These are phyloP conservation scores for Darevskia mixta DNA, from an alignment of 2,797 vertebrate species.

Conservation along the genomic window DNA sequence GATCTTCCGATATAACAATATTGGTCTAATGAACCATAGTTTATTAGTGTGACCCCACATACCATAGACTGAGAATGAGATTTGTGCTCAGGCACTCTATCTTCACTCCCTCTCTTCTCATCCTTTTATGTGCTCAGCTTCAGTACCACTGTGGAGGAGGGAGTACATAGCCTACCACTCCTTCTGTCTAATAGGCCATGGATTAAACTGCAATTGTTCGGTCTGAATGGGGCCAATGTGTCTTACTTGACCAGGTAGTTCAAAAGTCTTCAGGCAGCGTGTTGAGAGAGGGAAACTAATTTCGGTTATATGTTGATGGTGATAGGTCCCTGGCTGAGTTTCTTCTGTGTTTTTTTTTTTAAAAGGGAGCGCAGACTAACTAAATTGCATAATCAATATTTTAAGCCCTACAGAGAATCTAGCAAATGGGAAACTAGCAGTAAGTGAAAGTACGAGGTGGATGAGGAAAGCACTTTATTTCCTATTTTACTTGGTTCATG, in stretches of 20 bases:
- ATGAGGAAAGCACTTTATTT: background rate
- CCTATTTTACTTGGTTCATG: background rate
- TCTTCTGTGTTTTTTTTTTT: background rate
- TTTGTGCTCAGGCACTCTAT: background rate
- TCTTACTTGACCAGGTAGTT: background rate
- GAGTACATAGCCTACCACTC: background rate
- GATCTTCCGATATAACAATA: background rate
- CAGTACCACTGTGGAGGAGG: background rate
- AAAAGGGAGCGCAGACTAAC: background rate
- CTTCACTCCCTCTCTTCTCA: too few relatives aligned
- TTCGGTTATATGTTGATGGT: background rate
- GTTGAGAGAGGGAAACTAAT: constrained; percentile 1
- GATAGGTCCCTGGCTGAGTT: background rate
- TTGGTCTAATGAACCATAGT: background rate
- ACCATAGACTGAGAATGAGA: background rate
- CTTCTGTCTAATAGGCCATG: background rate
- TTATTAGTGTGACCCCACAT: background rate
- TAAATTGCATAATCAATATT: constrained; percentile 6
- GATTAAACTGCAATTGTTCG: background rate
- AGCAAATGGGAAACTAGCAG: background rate
- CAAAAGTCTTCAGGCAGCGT: background rate
- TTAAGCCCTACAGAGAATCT: background rate
- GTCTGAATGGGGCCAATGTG: background rate
- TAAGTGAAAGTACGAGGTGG: background rate
- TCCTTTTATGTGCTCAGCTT: too few relatives aligned